Evolutionary conservation across 2,797 vertebrate genomes (phyloP).

Genomic region (Limosa lapponica): DNA sequence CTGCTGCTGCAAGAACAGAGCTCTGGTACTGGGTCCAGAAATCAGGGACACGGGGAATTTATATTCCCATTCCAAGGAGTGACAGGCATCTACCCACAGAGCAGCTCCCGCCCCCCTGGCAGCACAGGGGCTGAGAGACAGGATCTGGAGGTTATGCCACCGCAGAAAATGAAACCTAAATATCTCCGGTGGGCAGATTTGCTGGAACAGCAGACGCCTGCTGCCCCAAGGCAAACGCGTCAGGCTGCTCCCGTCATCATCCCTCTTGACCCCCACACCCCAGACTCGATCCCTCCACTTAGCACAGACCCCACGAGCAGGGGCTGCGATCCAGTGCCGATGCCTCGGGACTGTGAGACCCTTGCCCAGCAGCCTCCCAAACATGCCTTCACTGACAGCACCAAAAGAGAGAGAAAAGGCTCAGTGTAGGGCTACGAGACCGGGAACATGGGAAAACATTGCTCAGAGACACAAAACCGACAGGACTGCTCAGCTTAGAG

Average conservation of each 20-base stretch:
- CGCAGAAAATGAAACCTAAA: background rate
- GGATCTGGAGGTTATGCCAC: background rate
- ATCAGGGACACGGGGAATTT: background rate
- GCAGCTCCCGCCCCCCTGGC: background rate
- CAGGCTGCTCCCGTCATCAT: background rate
- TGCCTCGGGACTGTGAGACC: background rate
- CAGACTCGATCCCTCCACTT: background rate
- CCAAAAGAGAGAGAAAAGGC: background rate
- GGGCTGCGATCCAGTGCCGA: background rate
- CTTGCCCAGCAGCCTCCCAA: background rate
- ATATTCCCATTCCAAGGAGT: too few species aligned
- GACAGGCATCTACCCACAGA: too few species aligned
- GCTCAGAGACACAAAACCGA: background rate
- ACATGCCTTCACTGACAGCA: background rate
- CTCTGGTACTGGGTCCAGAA: background rate
- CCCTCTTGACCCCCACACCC: background rate
- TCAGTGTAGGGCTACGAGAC: background rate
- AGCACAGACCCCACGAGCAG: background rate
- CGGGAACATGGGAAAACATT: background rate
- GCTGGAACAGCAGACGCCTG: background rate
- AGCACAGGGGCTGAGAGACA: too few species aligned
- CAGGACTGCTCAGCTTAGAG: background rate
- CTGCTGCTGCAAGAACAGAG: background rate
- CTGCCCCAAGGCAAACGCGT: rapidly evolving
- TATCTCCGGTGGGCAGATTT: background rate